phyloP scores from a whole-genome alignment of 1,140 invertebrate genomes.

The Mercenaria mercenaria region DNA sequence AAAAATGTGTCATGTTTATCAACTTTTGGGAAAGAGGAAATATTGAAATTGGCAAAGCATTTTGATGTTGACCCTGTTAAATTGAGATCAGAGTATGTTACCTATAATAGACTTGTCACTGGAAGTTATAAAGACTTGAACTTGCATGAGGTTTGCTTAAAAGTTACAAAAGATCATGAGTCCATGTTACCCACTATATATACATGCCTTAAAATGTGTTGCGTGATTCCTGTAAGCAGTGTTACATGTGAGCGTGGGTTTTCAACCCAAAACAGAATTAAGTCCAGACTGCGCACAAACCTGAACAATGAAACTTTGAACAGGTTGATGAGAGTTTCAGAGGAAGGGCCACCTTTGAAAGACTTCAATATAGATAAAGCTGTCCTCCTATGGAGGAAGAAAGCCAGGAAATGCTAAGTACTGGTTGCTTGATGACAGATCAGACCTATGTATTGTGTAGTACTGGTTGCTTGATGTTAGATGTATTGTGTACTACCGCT shows the following conservation, averaged over 20 bases:
- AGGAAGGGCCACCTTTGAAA: neutral
- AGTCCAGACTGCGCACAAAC: neutral
- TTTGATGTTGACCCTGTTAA: neutral
- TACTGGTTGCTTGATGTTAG: too few relatives aligned
- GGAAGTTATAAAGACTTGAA: neutral
- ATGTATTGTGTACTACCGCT: too few relatives aligned
- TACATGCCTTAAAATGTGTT: neutral
- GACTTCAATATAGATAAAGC: neutral
- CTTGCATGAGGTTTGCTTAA: neutral
- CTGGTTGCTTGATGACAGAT: too few relatives aligned
- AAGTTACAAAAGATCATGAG: neutral
- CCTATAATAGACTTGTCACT: neutral
- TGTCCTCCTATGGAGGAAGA: constrained; percentile 3
- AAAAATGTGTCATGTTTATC: neutral
- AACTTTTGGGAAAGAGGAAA: neutral
- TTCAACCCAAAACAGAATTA: constrained; percentile 46
- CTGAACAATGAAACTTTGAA: constrained; percentile 5
- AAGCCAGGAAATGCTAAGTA: neutral
- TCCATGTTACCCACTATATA: neutral
- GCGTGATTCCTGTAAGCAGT: constrained; percentile 25
- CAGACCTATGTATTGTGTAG: too few relatives aligned
- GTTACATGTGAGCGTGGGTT: constrained; percentile 49
- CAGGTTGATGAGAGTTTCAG: constrained; percentile 16
- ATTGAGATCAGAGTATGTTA: neutral
- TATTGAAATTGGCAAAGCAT: neutral